These are phyloP conservation scores for Asbolus verrucosus DNA, from an alignment of 1,140 invertebrate genomes.

Conservation along the genomic window DNA sequence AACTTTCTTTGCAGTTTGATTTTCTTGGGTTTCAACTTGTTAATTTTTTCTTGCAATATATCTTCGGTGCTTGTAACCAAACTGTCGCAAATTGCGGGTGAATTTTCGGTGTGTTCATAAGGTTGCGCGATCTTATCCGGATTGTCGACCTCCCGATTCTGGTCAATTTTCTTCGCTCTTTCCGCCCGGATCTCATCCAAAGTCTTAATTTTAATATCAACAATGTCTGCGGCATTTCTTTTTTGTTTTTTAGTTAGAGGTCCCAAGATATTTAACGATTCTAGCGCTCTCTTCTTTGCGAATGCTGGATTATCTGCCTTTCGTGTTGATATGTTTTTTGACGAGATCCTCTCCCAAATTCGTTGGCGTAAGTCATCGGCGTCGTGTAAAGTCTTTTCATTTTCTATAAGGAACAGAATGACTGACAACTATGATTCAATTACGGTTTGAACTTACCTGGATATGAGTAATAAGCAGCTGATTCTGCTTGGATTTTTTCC, in stretches of 20 bases:
- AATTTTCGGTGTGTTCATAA: too few species aligned
- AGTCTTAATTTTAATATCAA: constrained; percentile 62
- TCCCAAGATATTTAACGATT: constrained; percentile 16
- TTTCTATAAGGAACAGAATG: constrained; percentile 23
- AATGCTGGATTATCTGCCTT: constrained; percentile 33
- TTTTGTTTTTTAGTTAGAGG: constrained; percentile 25
- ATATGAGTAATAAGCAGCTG: constrained; percentile 76
- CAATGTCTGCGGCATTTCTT: constrained; percentile 45
- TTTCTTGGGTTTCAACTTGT: constrained; percentile 38
- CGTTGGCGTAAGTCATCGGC: constrained; percentile 52
- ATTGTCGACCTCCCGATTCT: constrained; percentile 49
- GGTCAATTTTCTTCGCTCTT: constrained; percentile 43
- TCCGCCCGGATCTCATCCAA: constrained; percentile 62
- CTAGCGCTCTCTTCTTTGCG: constrained; percentile 40
- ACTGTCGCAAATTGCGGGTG: constrained; percentile 45
- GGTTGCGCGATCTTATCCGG: too few species aligned
- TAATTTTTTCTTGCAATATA: constrained; percentile 24
- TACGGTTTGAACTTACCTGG: constrained; percentile 60
- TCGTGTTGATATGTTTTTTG: constrained; percentile 28
- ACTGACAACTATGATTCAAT: too few species aligned
- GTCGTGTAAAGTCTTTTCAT: constrained; percentile 7
- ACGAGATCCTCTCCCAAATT: constrained; percentile 45
- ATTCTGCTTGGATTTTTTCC: constrained; percentile 76
- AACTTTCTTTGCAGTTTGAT: constrained; percentile 13
- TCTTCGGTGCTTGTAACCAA: constrained; percentile 47